Percentiles rank a stretch among this genome's conserved stretches.
These are phyloP conservation scores for Willowsia nigromaculata DNA, from an alignment of 2,888 invertebrate genomes.

Conservation along the genomic window DNA sequence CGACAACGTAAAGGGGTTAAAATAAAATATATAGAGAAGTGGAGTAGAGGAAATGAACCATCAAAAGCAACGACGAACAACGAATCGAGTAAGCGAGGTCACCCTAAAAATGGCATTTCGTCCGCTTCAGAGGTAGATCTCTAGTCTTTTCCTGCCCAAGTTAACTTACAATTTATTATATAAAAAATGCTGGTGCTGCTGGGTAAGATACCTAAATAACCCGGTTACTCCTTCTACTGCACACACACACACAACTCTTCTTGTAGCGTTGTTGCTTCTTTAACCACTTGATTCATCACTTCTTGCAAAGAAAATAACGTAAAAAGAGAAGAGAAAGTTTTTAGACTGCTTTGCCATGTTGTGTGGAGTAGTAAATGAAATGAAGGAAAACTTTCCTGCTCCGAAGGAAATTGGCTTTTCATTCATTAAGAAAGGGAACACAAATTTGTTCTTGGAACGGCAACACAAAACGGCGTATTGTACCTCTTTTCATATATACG, in stretches of 20 bases:
- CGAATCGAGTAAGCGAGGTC: slow-evolving; percentile 32
- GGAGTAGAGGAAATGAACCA: slow-evolving; percentile 63
- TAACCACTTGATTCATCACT: slow-evolving; percentile 23
- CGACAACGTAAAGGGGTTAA: background rate
- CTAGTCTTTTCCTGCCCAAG: slow-evolving; percentile 13
- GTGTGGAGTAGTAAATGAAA: slow-evolving; percentile 19
- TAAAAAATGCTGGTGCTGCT: slow-evolving; percentile 28
- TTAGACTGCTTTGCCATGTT: background rate
- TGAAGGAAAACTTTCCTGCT: slow-evolving; percentile 30
- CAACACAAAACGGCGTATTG: background rate
- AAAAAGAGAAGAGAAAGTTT: background rate
- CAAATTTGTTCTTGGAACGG: slow-evolving; percentile 42
- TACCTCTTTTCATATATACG: background rate
- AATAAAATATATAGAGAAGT: background rate
- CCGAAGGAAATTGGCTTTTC: slow-evolving; percentile 63
- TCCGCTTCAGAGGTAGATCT: slow-evolving; percentile 1
- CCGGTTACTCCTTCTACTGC: background rate
- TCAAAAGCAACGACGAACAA: slow-evolving; percentile 53
- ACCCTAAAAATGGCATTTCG: slow-evolving; percentile 1
- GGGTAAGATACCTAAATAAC: background rate
- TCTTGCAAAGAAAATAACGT: background rate
- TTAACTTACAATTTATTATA: slow-evolving; percentile 8
- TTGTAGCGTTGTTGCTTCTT: slow-evolving; percentile 35
- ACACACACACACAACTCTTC: background rate
- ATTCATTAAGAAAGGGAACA: slow-evolving; percentile 61